Evolutionary conservation across 2,113 vertebrate genomes (phyloP), one percentile per base, ranked within the genome.

Genomic region (Cricetomys ansorgei): DNA sequence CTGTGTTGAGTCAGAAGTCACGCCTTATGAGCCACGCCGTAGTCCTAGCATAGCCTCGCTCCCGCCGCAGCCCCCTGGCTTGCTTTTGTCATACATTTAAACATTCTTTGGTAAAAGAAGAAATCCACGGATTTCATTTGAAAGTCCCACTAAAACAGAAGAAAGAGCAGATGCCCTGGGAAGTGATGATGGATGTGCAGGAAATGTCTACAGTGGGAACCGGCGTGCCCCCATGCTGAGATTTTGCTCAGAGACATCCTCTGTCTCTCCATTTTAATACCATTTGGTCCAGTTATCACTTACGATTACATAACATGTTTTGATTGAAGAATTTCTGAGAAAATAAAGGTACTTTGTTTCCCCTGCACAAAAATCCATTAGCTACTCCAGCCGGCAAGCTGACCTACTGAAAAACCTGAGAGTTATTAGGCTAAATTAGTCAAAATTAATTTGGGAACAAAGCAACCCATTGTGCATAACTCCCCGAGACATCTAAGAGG

Each of bases 111-210:
- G 91, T 92, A 37, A 96, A 97, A 85, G 97, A 97, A 88, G 79
- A 96, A 96, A 88, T 17, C 8, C 9, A 91, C 2, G 17, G 94
- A 94, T 93, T 97, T 95, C 91, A 40, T 96, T 96, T 93, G 53
- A 86, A 98, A 98, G 96, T 69, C 45, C 83, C 34, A 93, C 98
- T 98, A 98, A 98, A 98, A 98, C 98, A 98, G 98, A 98, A 98
- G 98, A 96, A 98, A 98, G 97, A 98, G 96, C 96, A 97, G 96
- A 95, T 96, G 92, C 87, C 96, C 50, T 92, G 2, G 73, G 93
- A 97, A 88, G 67, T 10, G 95, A 80, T 50, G 2, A 94, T 92
- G 90, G 84, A 43, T 50, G 92, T 40, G 81, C 75, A 95, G 90
- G 80, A 94, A 96, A 48, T 70, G 48, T 86, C 93, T 88, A 70